phyloP scores from a whole-genome alignment of 2,113 vertebrate genomes.

The Probosciger aterrimus region DNA sequence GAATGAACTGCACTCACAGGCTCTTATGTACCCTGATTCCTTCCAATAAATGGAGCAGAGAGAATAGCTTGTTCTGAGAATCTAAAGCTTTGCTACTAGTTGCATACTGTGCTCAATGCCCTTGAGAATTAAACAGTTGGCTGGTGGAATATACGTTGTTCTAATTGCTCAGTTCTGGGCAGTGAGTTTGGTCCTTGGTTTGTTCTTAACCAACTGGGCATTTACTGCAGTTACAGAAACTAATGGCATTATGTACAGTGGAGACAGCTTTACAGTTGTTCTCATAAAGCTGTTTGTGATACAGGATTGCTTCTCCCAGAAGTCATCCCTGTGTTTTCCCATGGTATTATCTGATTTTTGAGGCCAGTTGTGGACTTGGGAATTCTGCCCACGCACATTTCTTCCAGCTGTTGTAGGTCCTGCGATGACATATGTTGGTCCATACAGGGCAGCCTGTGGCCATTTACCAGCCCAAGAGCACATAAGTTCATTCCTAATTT shows the following conservation, averaged over 20 bases:
- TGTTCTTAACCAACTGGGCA: background rate
- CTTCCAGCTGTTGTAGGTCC: conserved; percentile 11
- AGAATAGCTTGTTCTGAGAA: background rate
- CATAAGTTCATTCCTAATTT: background rate
- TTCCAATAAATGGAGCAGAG: background rate
- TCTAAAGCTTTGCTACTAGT: background rate
- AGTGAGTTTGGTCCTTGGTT: background rate
- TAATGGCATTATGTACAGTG: accelerated
- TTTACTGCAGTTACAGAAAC: background rate
- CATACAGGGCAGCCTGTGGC: background rate
- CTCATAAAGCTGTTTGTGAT: background rate
- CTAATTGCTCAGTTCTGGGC: background rate
- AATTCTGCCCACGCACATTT: conserved; percentile 46
- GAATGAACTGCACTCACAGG: accelerated
- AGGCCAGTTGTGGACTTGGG: background rate
- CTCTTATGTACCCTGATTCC: background rate
- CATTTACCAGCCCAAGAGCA: background rate
- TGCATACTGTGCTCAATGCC: background rate
- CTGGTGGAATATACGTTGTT: background rate
- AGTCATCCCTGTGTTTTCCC: conserved; percentile 41
- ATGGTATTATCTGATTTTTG: conserved; percentile 40
- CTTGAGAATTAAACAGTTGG: background rate
- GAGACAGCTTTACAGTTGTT: background rate
- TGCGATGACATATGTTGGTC: background rate
- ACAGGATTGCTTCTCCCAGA: background rate